Conservation (phyloP, 23 tunicate genomes). For the Ascidia mentula region DNA sequence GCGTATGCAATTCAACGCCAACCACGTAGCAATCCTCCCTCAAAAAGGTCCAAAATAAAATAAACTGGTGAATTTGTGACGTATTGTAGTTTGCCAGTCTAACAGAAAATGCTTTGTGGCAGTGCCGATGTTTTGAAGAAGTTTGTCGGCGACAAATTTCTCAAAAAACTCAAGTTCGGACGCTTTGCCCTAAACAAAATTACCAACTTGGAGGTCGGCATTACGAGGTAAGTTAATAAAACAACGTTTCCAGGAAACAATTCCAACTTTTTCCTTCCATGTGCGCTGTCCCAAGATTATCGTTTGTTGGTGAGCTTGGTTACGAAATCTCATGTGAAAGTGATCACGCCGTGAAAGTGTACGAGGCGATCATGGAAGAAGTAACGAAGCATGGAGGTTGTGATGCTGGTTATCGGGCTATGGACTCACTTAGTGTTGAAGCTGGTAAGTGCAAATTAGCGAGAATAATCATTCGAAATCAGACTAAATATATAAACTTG, state of each 20-base stretch:
- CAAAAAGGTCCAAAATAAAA: no score
- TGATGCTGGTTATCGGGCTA: conserved; percentile 78
- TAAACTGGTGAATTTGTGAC: no score
- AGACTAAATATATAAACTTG: no score
- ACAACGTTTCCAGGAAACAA: no score
- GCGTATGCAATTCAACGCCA: no score
- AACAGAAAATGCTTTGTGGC: no score
- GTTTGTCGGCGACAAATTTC: neutral
- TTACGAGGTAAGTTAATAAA: neutral
- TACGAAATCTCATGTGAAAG: conserved; percentile 54
- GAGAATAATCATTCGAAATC: no score
- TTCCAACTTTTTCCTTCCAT: no score
- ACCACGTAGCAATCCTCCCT: no score
- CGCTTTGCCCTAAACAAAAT: neutral
- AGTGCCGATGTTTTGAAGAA: neutral
- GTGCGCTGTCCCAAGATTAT: no score
- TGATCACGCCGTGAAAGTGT: conserved; percentile 36
- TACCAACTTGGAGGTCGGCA: neutral
- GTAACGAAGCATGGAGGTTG: conserved; percentile 29
- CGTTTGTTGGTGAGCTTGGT: conserved; percentile 90
- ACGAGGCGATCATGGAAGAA: conserved; percentile 50
- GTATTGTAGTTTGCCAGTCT: no score
- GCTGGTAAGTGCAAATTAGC: conserved; percentile 59
- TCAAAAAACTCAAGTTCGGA: neutral
- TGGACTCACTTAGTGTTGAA: conserved; percentile 78